phyloP scores from a whole-genome alignment of 1,140 invertebrate species.

The Luehdorfia chinensis region DNA sequence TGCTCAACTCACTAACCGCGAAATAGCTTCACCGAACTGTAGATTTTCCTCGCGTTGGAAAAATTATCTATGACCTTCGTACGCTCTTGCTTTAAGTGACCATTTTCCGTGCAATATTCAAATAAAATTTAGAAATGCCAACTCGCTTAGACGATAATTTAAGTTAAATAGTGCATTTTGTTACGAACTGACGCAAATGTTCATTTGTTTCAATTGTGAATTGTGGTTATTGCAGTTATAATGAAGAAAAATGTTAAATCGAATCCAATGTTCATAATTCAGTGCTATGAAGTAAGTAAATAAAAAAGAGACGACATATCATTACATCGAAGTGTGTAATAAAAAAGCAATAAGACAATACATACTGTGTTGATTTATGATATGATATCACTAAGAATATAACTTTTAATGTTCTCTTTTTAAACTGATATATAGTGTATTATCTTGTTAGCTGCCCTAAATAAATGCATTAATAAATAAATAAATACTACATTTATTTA shows the following conservation, averaged over 20 bases:
- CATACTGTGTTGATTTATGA: too few relatives aligned
- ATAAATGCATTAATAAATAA: too few relatives aligned
- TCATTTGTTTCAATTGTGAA: slow-evolving; percentile 6
- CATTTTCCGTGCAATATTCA: slow-evolving; percentile 29
- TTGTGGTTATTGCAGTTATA: slow-evolving; percentile 23
- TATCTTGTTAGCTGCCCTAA: too few relatives aligned
- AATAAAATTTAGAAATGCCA: slow-evolving; percentile 21
- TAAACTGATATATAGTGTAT: too few relatives aligned
- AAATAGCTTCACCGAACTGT: neutral
- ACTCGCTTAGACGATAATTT: slow-evolving; percentile 11
- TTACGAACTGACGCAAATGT: slow-evolving; percentile 4
- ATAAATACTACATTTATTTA: too few relatives aligned
- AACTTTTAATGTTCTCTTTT: too few relatives aligned
- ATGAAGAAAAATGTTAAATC: slow-evolving; percentile 65
- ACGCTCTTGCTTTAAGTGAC: slow-evolving; percentile 41
- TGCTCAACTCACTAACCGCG: neutral
- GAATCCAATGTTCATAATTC: slow-evolving; percentile 73
- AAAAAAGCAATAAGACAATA: too few relatives aligned
- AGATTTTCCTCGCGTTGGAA: slow-evolving; percentile 49
- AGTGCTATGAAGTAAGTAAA: slow-evolving; percentile 77
- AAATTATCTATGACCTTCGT: slow-evolving; percentile 62
- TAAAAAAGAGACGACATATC: too few relatives aligned
- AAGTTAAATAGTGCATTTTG: slow-evolving; percentile 17
- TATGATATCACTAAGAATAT: too few relatives aligned
- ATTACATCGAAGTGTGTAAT: too few relatives aligned